These are phyloP conservation scores for Leptinotarsa juncta DNA, from an alignment of 2,888 invertebrate genomes.

Conservation along the genomic window DNA sequence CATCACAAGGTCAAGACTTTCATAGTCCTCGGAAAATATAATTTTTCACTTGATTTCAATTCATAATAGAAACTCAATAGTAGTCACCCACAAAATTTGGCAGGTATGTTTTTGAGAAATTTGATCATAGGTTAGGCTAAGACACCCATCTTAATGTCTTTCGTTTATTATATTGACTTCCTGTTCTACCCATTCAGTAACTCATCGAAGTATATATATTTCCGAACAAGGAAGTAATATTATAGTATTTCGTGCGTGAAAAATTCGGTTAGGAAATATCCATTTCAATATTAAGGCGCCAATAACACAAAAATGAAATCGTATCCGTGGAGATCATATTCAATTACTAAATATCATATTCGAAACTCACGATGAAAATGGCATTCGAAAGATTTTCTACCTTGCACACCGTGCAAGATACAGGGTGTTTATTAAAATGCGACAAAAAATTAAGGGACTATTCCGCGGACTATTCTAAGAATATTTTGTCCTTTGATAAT, in stretches of 20 bases:
- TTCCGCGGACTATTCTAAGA: too few relatives aligned
- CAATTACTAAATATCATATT: too few relatives aligned
- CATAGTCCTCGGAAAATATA: background rate
- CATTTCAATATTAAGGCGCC: background rate
- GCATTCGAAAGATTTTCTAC: too few relatives aligned
- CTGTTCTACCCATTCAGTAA: background rate
- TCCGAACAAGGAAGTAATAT: conserved; percentile 9
- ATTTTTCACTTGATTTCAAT: background rate
- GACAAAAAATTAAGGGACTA: too few relatives aligned
- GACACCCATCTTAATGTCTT: background rate
- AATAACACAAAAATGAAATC: background rate
- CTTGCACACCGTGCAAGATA: too few relatives aligned
- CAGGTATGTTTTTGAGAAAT: background rate
- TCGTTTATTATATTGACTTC: background rate
- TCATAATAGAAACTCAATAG: background rate
- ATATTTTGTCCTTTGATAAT: too few relatives aligned
- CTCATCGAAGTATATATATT: background rate
- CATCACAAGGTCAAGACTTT: background rate
- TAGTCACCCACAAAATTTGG: background rate
- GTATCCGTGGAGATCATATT: too few relatives aligned
- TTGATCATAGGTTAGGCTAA: background rate
- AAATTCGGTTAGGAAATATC: background rate
- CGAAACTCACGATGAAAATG: too few relatives aligned
- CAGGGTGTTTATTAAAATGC: too few relatives aligned
- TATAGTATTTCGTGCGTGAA: background rate